Conservation (phyloP, 2,113 vertebrate species). For the Corythornis cristatus region DNA sequence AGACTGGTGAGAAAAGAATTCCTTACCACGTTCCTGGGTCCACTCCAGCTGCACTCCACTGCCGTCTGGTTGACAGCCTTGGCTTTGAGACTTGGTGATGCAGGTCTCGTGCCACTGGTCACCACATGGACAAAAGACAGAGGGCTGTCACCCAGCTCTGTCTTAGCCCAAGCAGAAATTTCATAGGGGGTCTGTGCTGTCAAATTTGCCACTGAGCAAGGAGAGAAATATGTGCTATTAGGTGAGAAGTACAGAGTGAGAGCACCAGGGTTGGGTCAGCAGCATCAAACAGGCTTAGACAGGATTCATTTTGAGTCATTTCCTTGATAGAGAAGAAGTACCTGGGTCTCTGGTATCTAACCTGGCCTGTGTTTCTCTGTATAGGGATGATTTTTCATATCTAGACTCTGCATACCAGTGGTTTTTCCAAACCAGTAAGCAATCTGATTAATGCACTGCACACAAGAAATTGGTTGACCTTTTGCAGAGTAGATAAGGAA, state of each 20-base stretch:
- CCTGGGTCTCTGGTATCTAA: not conserved
- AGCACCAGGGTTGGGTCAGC: not conserved
- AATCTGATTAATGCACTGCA: not conserved
- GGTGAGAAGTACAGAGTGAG: not conserved
- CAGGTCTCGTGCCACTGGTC: constrained; percentile 82
- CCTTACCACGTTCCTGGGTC: constrained; percentile 79
- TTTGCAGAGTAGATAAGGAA: not conserved
- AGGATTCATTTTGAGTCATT: not conserved
- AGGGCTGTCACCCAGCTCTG: constrained; percentile 90
- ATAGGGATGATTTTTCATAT: not conserved
- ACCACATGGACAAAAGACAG: constrained; percentile 84
- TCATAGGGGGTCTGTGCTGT: constrained; percentile 91
- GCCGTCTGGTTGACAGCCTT: constrained; percentile 90
- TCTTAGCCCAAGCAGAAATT: constrained; percentile 92
- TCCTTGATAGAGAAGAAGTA: not conserved
- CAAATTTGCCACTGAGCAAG: constrained; percentile 83
- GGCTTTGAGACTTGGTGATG: constrained; percentile 86
- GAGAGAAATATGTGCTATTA: not conserved
- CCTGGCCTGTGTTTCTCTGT: not conserved
- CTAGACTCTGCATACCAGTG: not conserved
- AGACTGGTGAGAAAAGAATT: not conserved
- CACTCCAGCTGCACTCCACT: constrained; percentile 92
- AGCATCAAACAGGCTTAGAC: not conserved
- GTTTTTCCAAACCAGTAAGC: not conserved
- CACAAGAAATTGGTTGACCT: not conserved